These are phyloP conservation scores for Egretta garzetta DNA, from an alignment of 2,113 vertebrate species.

Conservation along the genomic window DNA sequence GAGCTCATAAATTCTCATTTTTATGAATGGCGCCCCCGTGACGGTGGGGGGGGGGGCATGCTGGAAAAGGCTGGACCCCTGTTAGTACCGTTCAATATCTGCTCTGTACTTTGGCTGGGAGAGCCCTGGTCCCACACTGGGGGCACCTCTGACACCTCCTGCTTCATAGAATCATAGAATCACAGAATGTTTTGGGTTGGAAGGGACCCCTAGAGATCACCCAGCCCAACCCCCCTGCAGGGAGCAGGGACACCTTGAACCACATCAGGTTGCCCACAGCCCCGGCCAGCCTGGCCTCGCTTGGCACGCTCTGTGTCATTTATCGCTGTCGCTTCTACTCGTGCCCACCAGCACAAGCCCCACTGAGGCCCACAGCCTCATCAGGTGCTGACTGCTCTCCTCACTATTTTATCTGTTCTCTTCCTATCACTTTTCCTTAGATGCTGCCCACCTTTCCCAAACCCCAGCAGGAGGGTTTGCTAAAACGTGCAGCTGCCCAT, in stretches of 20 bases:
- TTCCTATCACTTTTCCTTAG: neutral
- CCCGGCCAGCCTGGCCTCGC: neutral
- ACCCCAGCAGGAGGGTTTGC: neutral
- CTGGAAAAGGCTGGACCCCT: neutral
- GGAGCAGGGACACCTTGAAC: no score
- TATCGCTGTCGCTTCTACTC: neutral
- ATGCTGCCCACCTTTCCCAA: neutral
- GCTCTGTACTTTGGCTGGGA: neutral
- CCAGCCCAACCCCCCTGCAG: no score
- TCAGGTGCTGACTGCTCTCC: neutral
- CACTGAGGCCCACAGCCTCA: neutral
- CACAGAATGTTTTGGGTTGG: no score
- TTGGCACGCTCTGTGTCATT: neutral
- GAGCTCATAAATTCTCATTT: conserved; percentile 59
- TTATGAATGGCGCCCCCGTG: no score
- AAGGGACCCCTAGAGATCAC: no score
- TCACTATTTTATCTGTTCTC: no score
- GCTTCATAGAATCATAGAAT: no score
- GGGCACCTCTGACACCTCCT: neutral
- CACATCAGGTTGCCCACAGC: no score
- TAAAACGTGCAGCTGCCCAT: neutral
- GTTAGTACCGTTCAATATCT: neutral
- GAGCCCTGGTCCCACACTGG: neutral
- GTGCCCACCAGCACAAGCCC: neutral
- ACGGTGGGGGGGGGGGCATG: neutral